These are phyloP conservation scores for Protonemura montana DNA, from an alignment of 2,888 invertebrate species.

Conservation along the genomic window DNA sequence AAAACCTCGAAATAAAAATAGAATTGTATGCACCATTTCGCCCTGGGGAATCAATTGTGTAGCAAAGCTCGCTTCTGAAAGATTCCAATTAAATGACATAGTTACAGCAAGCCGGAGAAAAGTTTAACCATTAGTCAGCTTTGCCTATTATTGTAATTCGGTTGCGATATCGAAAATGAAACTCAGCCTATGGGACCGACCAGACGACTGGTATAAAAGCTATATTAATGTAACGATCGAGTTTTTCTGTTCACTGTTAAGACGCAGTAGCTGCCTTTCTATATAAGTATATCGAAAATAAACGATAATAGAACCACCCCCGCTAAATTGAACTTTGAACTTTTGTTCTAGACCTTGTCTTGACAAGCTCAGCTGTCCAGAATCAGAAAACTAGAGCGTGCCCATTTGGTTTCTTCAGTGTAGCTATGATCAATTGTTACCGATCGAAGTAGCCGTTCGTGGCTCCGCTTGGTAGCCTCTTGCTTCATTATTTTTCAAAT, in stretches of 20 bases:
- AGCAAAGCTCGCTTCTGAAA: neutral
- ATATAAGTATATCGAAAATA: neutral
- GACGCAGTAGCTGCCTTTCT: neutral
- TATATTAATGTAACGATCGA: neutral
- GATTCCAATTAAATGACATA: neutral
- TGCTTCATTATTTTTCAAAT: neutral
- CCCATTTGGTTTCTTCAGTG: neutral
- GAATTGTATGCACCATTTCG: neutral
- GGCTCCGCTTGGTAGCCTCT: neutral
- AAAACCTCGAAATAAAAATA: neutral
- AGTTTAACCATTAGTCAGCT: neutral
- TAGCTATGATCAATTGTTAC: neutral
- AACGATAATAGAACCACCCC: neutral
- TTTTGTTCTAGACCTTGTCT: neutral
- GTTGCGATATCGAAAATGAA: neutral
- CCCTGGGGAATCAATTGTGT: neutral
- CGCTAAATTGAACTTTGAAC: neutral
- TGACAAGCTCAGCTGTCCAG: neutral
- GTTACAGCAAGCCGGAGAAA: neutral
- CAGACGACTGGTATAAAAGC: neutral
- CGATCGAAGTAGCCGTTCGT: neutral
- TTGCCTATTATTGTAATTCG: slow-evolving; percentile 1
- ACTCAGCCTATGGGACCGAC: neutral
- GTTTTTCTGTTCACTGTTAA: neutral
- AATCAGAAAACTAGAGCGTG: neutral